phyloP scores from a whole-genome alignment of 1,140 invertebrate genomes.

The Diachasma alloeum region DNA sequence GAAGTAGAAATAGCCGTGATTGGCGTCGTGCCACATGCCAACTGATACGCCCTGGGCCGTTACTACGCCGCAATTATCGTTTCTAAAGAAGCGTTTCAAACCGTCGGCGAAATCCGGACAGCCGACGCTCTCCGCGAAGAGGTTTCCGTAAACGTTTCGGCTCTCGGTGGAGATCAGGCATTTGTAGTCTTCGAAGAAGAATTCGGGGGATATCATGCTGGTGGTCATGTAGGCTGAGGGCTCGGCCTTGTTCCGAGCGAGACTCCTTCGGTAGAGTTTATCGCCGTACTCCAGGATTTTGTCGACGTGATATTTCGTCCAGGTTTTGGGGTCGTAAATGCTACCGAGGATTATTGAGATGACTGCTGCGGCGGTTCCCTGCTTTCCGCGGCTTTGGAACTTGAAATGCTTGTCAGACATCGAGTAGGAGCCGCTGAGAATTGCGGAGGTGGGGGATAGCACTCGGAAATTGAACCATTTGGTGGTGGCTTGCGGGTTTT shows the following conservation, averaged over 20 bases:
- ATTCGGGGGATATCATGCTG: constrained; percentile 44
- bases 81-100: constrained; percentile 39
- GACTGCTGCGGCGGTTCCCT: constrained; percentile 42
- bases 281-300: constrained; percentile 47
- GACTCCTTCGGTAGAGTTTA: constrained; percentile 45
- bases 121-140: constrained; percentile 40
- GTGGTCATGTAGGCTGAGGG: constrained; percentile 44
- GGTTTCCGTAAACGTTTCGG: constrained; percentile 42
- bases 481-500: background rate
- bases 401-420: constrained; percentile 47
- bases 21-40: constrained; percentile 44
- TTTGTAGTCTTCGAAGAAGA: constrained; percentile 50
- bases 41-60: constrained; percentile 46
- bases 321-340: constrained; percentile 44
- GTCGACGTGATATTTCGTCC: constrained; percentile 42
- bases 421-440: constrained; percentile 44
- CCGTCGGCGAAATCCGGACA: constrained; percentile 46
- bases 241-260: constrained; percentile 30
- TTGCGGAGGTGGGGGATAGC: constrained; percentile 32
- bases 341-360: constrained; percentile 45
- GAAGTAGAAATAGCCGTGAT: constrained; percentile 42
- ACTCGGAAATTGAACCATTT: constrained; percentile 46
- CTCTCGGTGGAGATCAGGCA: constrained; percentile 40
- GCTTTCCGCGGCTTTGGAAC: constrained; percentile 46
- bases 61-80: constrained; percentile 42